These are phyloP conservation scores for Coleophora flavipennella DNA, from an alignment of 2,888 invertebrate genomes.

Conservation along the genomic window DNA sequence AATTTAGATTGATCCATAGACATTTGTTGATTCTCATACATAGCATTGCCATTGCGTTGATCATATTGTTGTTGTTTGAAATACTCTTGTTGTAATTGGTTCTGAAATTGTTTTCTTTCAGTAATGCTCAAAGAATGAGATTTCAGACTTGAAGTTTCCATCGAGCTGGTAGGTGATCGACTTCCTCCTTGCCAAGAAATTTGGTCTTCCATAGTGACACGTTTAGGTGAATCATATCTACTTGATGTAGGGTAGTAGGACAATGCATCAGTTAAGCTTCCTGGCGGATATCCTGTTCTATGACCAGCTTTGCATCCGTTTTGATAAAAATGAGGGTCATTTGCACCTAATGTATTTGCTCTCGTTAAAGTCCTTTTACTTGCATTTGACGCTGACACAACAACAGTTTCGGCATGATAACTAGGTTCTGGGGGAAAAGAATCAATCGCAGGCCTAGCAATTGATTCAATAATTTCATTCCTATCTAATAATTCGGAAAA, in stretches of 20 bases:
- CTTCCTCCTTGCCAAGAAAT: conserved; percentile 73
- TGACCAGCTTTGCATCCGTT: conserved; percentile 80
- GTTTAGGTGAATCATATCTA: conserved; percentile 71
- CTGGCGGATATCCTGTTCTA: conserved; percentile 79
- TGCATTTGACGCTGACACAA: conserved; percentile 48
- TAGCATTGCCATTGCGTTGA: conserved; percentile 60
- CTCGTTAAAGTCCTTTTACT: conserved; percentile 68
- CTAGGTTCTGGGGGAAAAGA: conserved; percentile 70
- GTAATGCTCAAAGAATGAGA: conserved; percentile 73
- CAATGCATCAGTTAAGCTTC: conserved; percentile 83
- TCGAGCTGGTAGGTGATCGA: conserved; percentile 75
- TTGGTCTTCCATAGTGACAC: conserved; percentile 74
- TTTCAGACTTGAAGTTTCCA: conserved; percentile 69
- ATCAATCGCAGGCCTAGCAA: conserved; percentile 42
- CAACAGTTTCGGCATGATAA: conserved; percentile 72
- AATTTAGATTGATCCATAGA: conserved; percentile 35
- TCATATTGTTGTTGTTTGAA: conserved; percentile 69
- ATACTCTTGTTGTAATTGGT: conserved; percentile 68
- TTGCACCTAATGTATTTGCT: conserved; percentile 69
- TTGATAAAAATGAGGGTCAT: conserved; percentile 69
- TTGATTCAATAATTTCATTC: conserved; percentile 60
- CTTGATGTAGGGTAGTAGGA: conserved; percentile 85
- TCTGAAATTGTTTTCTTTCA: conserved; percentile 70
- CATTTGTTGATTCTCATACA: conserved; percentile 49
- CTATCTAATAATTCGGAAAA: conserved; percentile 80